Conservation (phyloP, 2,888 invertebrate species). For the Gisinianus flammeolus region DNA sequence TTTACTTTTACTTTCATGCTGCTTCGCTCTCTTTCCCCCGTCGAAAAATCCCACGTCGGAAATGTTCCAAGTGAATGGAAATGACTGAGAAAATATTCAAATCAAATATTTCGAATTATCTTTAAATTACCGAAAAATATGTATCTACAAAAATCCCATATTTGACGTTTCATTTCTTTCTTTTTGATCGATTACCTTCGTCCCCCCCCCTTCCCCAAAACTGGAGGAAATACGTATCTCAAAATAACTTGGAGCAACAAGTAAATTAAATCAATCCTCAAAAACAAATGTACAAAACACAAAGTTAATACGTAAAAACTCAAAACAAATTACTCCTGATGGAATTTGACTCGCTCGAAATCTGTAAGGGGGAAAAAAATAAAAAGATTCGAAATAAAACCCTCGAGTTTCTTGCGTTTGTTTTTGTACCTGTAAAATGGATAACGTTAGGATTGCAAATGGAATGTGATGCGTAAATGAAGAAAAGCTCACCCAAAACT, state of each 20-base stretch:
- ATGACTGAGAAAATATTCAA: constrained; percentile 3
- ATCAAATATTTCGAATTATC: constrained; percentile 1
- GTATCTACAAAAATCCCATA: background rate
- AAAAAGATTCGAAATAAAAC: background rate
- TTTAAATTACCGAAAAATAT: constrained; percentile 1
- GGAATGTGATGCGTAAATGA: too few species aligned
- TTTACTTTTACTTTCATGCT: background rate
- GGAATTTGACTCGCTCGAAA: background rate
- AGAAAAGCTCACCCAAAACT: too few species aligned
- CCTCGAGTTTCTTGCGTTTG: background rate
- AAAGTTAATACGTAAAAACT: too few species aligned
- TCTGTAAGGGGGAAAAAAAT: background rate
- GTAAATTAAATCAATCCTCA: background rate
- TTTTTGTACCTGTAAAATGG: too few species aligned
- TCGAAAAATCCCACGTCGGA: background rate
- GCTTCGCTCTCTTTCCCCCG: background rate
- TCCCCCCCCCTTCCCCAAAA: background rate
- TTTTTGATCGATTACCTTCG: too few species aligned
- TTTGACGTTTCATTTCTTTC: background rate
- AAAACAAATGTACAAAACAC: too few species aligned
- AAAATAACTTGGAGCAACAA: background rate
- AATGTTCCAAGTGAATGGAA: background rate
- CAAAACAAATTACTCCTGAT: background rate
- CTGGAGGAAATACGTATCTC: background rate
- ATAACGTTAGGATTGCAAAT: too few species aligned